phyloP scores from a whole-genome alignment of 2,113 vertebrate species.

The Lepus europaeus region DNA sequence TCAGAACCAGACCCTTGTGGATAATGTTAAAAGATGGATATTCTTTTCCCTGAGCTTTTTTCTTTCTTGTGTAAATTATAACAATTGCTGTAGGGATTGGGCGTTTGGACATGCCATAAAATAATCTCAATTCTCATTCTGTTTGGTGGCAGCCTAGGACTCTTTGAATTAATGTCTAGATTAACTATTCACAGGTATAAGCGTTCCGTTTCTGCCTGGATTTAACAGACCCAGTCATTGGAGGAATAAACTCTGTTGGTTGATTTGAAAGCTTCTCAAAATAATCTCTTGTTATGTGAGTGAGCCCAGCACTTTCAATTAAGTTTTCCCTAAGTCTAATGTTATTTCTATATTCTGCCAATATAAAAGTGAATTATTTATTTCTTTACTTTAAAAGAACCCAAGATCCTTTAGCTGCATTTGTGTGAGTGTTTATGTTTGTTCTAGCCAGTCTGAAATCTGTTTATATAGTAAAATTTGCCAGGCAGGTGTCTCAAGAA shows the following conservation, averaged over 20 bases:
- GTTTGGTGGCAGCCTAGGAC: conserved; percentile 61
- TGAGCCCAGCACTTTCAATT: background rate
- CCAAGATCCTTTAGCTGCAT: background rate
- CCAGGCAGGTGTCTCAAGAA: background rate
- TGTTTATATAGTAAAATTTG: background rate
- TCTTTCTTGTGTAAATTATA: conserved; percentile 77
- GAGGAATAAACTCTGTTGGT: conserved; percentile 54
- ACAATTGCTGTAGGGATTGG: conserved; percentile 78
- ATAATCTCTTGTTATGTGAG: conserved; percentile 51
- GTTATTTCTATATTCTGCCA: background rate
- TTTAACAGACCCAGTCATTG: conserved; percentile 61
- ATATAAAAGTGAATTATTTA: conserved; percentile 22
- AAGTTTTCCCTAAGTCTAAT: conserved; percentile 18
- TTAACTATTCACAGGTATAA: conserved; percentile 70
- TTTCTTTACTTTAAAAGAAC: conserved; percentile 11
- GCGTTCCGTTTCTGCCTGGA: conserved; percentile 21
- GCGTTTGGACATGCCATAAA: conserved; percentile 78
- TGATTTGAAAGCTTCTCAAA: conserved; percentile 59
- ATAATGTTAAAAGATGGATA: conserved; percentile 78
- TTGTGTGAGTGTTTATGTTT: background rate
- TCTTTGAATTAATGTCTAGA: conserved; percentile 76
- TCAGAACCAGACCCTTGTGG: conserved; percentile 77
- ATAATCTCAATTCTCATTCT: conserved; percentile 79
- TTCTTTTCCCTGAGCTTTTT: conserved; percentile 65
- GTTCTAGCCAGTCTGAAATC: background rate